These are phyloP conservation scores for Anhinga anhinga DNA, from an alignment of 2,113 vertebrate species.

Conservation along the genomic window DNA sequence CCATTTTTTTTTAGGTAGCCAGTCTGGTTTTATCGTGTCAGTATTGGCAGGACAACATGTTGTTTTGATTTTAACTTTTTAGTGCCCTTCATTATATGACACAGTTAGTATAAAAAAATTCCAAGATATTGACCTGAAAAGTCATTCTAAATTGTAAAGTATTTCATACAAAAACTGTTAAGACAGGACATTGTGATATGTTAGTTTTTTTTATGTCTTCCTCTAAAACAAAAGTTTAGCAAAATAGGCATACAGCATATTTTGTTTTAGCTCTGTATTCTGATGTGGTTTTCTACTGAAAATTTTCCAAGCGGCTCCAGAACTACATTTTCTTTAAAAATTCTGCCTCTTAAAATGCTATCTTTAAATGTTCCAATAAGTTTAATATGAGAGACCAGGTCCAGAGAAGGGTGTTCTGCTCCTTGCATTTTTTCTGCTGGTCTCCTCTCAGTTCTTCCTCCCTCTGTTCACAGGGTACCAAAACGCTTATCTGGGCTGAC, in stretches of 20 bases:
- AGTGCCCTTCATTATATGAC: neutral
- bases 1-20: conserved; percentile 64
- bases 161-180: neutral
- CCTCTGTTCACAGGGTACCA: neutral
- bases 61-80: conserved; percentile 17
- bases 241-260: neutral
- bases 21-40: conserved; percentile 59
- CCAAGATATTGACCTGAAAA: neutral
- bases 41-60: neutral
- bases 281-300: neutral
- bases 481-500: neutral
- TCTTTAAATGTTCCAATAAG: neutral
- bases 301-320: neutral
- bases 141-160: neutral
- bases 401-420: neutral
- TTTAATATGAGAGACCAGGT: neutral
- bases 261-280: neutral
- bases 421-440: neutral
- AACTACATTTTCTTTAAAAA: neutral
- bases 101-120: neutral
- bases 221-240: neutral
- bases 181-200: neutral
- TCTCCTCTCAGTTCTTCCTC: neutral
- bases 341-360: neutral
- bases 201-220: neutral